phyloP scores from a whole-genome alignment of 1,140 invertebrate genomes.

The Ceratosolen solmsi region DNA sequence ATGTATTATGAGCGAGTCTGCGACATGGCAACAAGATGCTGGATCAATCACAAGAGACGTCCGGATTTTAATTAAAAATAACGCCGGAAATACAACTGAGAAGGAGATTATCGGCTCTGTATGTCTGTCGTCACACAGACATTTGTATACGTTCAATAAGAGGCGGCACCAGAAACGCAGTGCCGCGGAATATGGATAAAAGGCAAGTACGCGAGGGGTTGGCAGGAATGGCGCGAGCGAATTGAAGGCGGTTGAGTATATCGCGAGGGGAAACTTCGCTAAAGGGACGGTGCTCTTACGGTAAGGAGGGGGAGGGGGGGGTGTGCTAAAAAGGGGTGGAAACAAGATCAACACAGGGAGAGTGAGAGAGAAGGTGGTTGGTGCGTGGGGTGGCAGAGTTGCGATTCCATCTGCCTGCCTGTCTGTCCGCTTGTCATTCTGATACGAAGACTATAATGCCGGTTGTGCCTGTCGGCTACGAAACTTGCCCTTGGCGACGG shows the following conservation, averaged over 20 bases:
- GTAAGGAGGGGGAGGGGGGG: conserved; percentile 40
- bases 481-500: conserved; percentile 57
- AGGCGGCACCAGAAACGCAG: conserved; percentile 26
- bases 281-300: conserved; percentile 65
- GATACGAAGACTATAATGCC: conserved; percentile 64
- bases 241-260: conserved; percentile 42
- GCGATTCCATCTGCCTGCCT: conserved; percentile 73
- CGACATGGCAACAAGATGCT: not conserved
- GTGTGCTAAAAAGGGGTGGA: conserved; percentile 41
- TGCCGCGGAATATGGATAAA: conserved; percentile 47
- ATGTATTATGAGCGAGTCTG: not conserved
- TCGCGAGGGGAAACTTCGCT: conserved; percentile 45
- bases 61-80: conserved; percentile 45
- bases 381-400: conserved; percentile 61
- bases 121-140: not conserved
- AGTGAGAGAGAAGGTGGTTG: conserved; percentile 35
- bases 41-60: not conserved
- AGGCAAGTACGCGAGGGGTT: conserved; percentile 27
- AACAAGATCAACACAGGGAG: conserved; percentile 24
- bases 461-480: conserved; percentile 23
- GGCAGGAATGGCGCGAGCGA: conserved; percentile 26
- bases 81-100: not conserved
- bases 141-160: not conserved
- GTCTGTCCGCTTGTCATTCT: conserved; percentile 72
- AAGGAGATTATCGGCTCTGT: not conserved